Conservation (phyloP, 2,888 invertebrate genomes). For the Drosophila nr. medialis region DNA sequence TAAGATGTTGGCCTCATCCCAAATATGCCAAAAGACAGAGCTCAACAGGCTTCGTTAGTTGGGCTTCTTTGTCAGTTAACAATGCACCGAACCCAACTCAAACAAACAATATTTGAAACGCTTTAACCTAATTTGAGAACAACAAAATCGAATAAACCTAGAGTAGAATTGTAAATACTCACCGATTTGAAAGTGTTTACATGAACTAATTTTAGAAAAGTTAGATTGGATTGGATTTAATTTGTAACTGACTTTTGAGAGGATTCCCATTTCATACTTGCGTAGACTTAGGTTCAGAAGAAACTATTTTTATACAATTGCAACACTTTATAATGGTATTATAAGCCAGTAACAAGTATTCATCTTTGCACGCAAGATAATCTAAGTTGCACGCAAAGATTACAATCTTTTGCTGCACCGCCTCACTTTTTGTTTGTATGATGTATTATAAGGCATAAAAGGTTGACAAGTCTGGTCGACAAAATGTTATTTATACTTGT, state of each 20-base stretch:
- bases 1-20: conserved; percentile 55
- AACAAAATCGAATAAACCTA: background rate
- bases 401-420: background rate
- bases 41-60: conserved; percentile 46
- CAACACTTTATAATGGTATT: background rate
- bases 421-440: background rate
- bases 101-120: conserved; percentile 11
- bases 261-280: background rate
- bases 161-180: background rate
- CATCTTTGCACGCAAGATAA: background rate
- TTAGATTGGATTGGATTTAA: background rate
- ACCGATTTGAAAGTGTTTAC: background rate
- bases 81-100: conserved; percentile 29
- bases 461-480: background rate
- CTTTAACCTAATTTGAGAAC: background rate
- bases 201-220: background rate
- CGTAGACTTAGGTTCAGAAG: background rate
- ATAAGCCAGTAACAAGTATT: background rate
- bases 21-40: conserved; percentile 38
- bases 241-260: background rate
- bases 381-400: background rate
- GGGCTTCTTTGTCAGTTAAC: conserved; percentile 18
- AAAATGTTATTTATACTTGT: conserved; percentile 11
- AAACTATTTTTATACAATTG: background rate
- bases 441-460: background rate